Percentiles rank a stretch among this genome's conserved stretches.
Conservation (phyloP, 2,888 invertebrate species). For the Byasa hedistus region DNA sequence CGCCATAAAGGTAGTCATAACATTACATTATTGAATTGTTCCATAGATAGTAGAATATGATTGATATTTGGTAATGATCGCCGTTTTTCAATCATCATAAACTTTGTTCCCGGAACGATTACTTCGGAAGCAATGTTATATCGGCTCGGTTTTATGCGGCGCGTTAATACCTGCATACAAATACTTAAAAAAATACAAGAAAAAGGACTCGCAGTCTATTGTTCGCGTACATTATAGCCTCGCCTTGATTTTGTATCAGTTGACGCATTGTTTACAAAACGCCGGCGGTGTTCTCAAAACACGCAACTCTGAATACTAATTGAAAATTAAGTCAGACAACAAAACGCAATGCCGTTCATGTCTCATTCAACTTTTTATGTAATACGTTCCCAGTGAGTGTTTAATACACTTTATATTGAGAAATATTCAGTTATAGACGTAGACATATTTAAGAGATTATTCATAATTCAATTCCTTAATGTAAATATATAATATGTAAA, state of each 20-base stretch:
- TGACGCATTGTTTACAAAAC: conserved; percentile 42
- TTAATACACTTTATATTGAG: neutral
- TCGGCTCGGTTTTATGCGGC: conserved; percentile 38
- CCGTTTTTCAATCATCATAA: neutral
- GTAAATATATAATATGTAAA: too few relatives aligned
- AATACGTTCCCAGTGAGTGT: neutral
- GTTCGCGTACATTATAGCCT: conserved; percentile 41
- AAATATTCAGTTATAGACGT: neutral
- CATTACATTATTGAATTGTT: too few relatives aligned
- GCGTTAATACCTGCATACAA: conserved; percentile 47
- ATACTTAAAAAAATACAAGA: conserved; percentile 42
- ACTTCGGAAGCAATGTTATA: conserved; percentile 31
- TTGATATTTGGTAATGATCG: too few relatives aligned
- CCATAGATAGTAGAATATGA: too few relatives aligned
- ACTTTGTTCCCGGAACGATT: conserved; percentile 15
- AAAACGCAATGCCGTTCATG: conserved; percentile 30
- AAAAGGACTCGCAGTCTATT: conserved; percentile 44
- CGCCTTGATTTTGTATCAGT: conserved; percentile 49
- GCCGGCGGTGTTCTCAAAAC: conserved; percentile 34
- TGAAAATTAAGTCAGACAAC: conserved; percentile 30
- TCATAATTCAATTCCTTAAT: too few relatives aligned
- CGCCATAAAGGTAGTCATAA: too few relatives aligned
- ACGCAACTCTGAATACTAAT: conserved; percentile 46
- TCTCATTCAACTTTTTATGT: conserved; percentile 14
- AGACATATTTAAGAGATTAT: too few relatives aligned